These are phyloP conservation scores for Odontomachus brunneus DNA, from an alignment of 1,140 invertebrate genomes.

Conservation along the genomic window DNA sequence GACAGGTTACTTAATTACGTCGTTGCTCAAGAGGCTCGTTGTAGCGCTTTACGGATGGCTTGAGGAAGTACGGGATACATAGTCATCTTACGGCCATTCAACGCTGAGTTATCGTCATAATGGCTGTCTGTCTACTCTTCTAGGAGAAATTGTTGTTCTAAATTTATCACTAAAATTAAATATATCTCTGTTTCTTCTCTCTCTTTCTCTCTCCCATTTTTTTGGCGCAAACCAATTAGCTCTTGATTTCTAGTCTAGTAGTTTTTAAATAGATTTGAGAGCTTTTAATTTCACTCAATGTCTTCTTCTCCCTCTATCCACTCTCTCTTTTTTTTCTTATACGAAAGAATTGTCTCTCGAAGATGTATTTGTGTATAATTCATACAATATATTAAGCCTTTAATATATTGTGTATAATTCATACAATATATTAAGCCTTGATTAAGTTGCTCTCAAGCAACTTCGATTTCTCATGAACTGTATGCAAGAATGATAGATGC, in stretches of 20 bases:
- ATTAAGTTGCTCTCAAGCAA: too few relatives aligned
- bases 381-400: too few relatives aligned
- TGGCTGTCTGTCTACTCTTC: background rate
- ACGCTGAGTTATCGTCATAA: constrained; percentile 44
- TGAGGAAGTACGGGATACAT: constrained; percentile 31
- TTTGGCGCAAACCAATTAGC: too few relatives aligned
- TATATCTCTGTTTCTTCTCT: background rate
- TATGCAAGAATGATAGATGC: too few relatives aligned
- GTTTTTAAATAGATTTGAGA: too few relatives aligned
- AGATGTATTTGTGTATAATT: background rate
- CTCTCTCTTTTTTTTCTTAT: background rate
- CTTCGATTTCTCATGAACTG: too few relatives aligned
- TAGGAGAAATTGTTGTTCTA: constrained; percentile 7
- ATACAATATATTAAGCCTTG: too few relatives aligned
- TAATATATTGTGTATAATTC: background rate
- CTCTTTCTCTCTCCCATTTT: too few relatives aligned
- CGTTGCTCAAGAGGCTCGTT: constrained; percentile 48
- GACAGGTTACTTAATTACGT: constrained; percentile 41
- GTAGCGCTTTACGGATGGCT: constrained; percentile 44
- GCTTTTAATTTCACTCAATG: too few relatives aligned
- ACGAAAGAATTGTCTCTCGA: background rate
- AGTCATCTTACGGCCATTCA: constrained; percentile 24
- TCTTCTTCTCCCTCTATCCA: too few relatives aligned
- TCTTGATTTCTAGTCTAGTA: too few relatives aligned
- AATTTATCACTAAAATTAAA: constrained; percentile 22